Conservation (phyloP, 2,888 invertebrate genomes). For the Euphydryas editha region DNA sequence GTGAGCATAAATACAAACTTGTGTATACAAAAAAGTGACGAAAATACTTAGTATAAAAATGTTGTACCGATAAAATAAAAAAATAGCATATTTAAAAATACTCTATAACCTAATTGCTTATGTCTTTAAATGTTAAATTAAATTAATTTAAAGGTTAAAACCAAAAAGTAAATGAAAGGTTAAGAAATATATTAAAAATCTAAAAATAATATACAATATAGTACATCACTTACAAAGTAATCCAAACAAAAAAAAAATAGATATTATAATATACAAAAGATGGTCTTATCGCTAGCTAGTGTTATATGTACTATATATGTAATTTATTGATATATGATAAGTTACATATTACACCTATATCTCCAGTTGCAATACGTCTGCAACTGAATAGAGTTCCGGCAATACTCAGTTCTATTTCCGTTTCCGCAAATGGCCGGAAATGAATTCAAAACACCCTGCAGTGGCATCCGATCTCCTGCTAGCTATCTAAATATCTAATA, state of each 20-base stretch:
- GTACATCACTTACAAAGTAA: too few species aligned
- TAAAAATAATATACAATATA: too few species aligned
- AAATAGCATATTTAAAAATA: not conserved
- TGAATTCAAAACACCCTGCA: constrained; percentile 76
- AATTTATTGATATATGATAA: not conserved
- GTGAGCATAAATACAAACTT: constrained; percentile 74
- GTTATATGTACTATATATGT: not conserved
- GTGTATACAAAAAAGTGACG: constrained; percentile 57
- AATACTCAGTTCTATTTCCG: constrained; percentile 70
- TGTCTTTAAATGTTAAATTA: too few species aligned
- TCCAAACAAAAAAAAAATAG: too few species aligned
- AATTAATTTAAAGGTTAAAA: too few species aligned
- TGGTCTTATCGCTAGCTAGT: too few species aligned
- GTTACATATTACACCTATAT: constrained; percentile 6
- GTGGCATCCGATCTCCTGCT: constrained; percentile 60
- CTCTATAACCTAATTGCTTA: too few species aligned
- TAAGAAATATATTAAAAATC: too few species aligned
- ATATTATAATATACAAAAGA: too few species aligned
- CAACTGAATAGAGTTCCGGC: constrained; percentile 63
- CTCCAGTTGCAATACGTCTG: constrained; percentile 58
- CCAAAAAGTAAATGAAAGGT: too few species aligned
- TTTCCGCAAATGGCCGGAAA: constrained; percentile 71
- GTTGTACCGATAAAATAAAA: not conserved
- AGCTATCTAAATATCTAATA: constrained; percentile 50
- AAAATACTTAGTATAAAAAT: not conserved